These are phyloP conservation scores for Nasua narica DNA, from an alignment of 2,797 vertebrate species.

Conservation along the genomic window DNA sequence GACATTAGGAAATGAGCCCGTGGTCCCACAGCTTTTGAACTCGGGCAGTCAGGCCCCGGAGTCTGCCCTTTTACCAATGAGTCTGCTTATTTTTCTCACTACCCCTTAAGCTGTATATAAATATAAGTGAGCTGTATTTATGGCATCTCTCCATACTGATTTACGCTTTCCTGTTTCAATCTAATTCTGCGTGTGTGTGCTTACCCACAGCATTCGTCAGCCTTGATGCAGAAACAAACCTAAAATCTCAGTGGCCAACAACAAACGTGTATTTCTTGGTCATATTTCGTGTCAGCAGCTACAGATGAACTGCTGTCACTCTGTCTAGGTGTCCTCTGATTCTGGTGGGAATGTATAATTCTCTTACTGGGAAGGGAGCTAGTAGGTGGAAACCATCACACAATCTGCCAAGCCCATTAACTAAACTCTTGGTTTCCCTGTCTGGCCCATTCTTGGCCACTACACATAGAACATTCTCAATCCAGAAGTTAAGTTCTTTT, in stretches of 20 bases:
- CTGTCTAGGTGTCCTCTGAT: background rate
- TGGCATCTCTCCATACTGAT: background rate
- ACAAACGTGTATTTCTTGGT: background rate
- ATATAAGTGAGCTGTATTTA: background rate
- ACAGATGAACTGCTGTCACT: background rate
- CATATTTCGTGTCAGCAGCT: background rate
- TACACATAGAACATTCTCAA: background rate
- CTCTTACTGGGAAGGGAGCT: background rate
- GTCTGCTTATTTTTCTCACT: background rate
- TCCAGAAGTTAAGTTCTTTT: background rate
- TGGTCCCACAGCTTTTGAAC: background rate
- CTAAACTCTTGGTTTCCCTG: background rate
- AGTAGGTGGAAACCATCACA: background rate
- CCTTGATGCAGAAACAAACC: background rate
- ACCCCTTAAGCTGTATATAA: background rate
- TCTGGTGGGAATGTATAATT: background rate
- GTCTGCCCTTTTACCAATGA: background rate
- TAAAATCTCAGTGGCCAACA: background rate
- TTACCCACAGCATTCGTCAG: background rate
- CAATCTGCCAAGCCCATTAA: rapidly evolving
- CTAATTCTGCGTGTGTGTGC: background rate
- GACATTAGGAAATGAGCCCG: background rate
- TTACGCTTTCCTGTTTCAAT: background rate
- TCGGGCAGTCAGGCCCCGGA: background rate
- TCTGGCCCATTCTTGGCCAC: background rate